Evolutionary conservation across 2,888 invertebrate species (phyloP).

Genomic region (Drosophila peninsularis): DNA sequence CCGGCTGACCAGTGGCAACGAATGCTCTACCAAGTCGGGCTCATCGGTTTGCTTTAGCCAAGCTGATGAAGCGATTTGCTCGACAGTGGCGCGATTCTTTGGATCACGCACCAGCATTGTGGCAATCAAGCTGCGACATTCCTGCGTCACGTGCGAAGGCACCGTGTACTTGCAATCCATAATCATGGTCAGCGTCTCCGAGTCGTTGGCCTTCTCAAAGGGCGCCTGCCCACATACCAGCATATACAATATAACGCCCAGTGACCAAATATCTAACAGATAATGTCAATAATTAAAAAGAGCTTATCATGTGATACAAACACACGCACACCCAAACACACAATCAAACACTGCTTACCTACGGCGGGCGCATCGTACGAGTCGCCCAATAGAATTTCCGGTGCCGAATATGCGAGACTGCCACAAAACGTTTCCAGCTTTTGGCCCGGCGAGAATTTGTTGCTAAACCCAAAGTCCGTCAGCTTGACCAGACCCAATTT

Average conservation of each 20-base stretch:
- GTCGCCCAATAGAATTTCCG: conserved; percentile 98
- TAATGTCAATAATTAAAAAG: conserved; percentile 52
- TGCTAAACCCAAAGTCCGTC: conserved; percentile 99
- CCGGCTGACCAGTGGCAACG: conserved; percentile 93
- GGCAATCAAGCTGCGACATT: conserved; percentile 95
- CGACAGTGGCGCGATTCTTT: conserved; percentile 93
- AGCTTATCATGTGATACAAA: conserved; percentile 53
- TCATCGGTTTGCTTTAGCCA: conserved; percentile 88
- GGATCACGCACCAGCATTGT: conserved; percentile 98
- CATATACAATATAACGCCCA: conserved; percentile 99
- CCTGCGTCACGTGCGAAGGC: conserved; percentile 93
- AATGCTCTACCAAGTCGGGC: conserved; percentile 85
- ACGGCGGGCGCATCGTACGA: conserved; percentile 99
- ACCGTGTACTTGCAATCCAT: conserved; percentile 99
- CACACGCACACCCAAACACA: conserved; percentile 1
- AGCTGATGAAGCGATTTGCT: conserved; percentile 93
- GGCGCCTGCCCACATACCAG: conserved; percentile 98
- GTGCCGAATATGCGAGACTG: conserved; percentile 99
- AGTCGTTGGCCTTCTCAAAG: conserved; percentile 99
- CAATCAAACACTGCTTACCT: conserved; percentile 86
- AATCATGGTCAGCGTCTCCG: conserved; percentile 99
- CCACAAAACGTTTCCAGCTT: conserved; percentile 99
- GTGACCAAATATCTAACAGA: conserved; percentile 95
- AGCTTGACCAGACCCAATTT: conserved; percentile 98
- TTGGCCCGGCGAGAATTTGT: conserved; percentile 97